These are phyloP conservation scores for Pollenia amentaria DNA, from an alignment of 2,888 invertebrate genomes.

Conservation along the genomic window DNA sequence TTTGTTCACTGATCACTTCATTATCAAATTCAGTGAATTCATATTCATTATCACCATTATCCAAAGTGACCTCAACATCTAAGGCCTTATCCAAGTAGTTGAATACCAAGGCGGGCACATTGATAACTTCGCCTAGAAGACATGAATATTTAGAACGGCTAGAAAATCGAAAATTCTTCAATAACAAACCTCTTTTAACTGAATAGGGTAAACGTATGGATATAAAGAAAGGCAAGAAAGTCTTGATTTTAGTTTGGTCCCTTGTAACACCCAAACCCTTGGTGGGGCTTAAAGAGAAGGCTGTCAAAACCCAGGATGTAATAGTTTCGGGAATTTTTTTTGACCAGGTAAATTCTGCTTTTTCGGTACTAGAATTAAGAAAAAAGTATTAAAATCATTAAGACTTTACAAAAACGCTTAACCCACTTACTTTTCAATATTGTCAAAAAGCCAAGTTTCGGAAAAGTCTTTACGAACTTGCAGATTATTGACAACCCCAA, in stretches of 20 bases:
- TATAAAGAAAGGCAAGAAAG: slow-evolving; percentile 93
- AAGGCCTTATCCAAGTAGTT: slow-evolving; percentile 93
- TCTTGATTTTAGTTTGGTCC: slow-evolving; percentile 88
- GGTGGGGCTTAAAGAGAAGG: slow-evolving; percentile 90
- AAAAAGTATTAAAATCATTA: background rate
- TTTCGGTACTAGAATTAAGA: slow-evolving; percentile 73
- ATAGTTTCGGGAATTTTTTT: slow-evolving; percentile 91
- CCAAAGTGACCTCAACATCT: slow-evolving; percentile 91
- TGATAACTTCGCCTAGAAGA: slow-evolving; percentile 90
- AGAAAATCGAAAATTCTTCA: background rate
- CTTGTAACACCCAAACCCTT: slow-evolving; percentile 91
- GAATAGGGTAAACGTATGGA: slow-evolving; percentile 94
- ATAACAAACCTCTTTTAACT: slow-evolving; percentile 88
- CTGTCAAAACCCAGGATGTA: slow-evolving; percentile 92
- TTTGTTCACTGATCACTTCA: slow-evolving; percentile 93
- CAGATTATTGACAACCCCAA: slow-evolving; percentile 4
- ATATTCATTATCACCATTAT: slow-evolving; percentile 90
- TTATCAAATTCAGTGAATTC: slow-evolving; percentile 95
- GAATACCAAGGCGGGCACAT: slow-evolving; percentile 93
- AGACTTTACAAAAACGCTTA: too few species aligned
- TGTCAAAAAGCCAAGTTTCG: slow-evolving; percentile 89
- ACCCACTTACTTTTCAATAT: slow-evolving; percentile 81
- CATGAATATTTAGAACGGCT: background rate
- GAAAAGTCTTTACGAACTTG: slow-evolving; percentile 87
- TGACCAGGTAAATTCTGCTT: slow-evolving; percentile 78